phyloP scores from a whole-genome alignment of 2,888 invertebrate species.

The Odontomyia ornata region DNA sequence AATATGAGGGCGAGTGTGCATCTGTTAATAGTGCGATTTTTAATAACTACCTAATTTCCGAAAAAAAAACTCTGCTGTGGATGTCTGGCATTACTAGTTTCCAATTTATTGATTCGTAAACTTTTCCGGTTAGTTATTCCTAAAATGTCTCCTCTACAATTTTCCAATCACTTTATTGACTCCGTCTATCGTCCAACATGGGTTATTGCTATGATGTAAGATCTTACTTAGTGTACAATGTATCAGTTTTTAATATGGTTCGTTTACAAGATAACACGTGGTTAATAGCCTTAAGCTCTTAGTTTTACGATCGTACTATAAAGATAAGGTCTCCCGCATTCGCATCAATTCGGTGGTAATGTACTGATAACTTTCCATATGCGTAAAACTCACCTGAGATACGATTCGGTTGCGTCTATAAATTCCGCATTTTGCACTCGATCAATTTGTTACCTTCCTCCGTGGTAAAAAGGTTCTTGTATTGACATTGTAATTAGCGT shows the following conservation, averaged over 20 bases:
- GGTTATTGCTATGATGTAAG: slow-evolving; percentile 9
- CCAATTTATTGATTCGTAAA: too few species aligned
- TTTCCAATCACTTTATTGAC: too few species aligned
- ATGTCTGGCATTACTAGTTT: too few species aligned
- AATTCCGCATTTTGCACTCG: not conserved
- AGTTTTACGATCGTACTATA: slow-evolving; percentile 39
- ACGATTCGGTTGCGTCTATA: not conserved
- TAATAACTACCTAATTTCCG: too few species aligned
- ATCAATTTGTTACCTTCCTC: slow-evolving; percentile 19
- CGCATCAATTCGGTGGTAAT: slow-evolving; percentile 9
- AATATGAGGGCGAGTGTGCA: too few species aligned
- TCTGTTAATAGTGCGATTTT: too few species aligned
- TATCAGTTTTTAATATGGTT: slow-evolving; percentile 35
- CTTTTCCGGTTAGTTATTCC: too few species aligned
- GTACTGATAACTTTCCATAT: not conserved
- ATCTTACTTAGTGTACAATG: slow-evolving; percentile 26
- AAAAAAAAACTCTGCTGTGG: too few species aligned
- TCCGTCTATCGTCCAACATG: too few species aligned
- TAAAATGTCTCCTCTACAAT: too few species aligned
- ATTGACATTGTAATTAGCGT: not conserved
- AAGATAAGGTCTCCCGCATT: slow-evolving; percentile 17
- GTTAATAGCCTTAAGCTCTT: slow-evolving; percentile 44
- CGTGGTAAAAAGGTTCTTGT: not conserved
- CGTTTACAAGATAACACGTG: slow-evolving; percentile 35
- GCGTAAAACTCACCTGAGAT: not conserved